Percentiles rank a stretch among this genome's conserved stretches.
Evolutionary conservation across 2,797 vertebrate species (phyloP).

Genomic region (Anabacerthia variegaticeps): DNA sequence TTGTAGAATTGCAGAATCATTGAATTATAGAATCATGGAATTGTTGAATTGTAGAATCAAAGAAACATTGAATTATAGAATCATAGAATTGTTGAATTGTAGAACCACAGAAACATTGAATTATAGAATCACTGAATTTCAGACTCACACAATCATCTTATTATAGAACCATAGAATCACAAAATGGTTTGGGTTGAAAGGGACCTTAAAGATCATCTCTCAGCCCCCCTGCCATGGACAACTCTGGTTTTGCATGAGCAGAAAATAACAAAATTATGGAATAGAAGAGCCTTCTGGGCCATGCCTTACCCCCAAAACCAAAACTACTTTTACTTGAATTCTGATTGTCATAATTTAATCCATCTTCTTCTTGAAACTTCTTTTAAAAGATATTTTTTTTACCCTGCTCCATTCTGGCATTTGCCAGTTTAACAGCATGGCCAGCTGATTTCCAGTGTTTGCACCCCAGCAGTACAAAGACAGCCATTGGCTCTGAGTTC

Average conservation of each 20-base stretch:
- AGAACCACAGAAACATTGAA: fast-evolving
- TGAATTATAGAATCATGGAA: fast-evolving
- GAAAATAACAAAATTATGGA: not conserved
- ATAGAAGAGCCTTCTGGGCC: not conserved
- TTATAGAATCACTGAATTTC: too few species aligned
- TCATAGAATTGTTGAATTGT: fast-evolving
- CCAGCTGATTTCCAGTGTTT: not conserved
- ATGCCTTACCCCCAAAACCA: not conserved
- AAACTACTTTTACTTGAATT: not conserved
- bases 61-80: not conserved
- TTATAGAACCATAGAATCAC: not conserved
- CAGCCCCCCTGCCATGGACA: fast-evolving
- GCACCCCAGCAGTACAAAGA: fast-evolving
- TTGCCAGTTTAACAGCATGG: not conserved
- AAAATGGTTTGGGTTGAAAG: not conserved
- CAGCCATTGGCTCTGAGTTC: not conserved
- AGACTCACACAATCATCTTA: too few species aligned
- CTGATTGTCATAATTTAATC: fast-evolving
- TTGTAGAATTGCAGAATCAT: fast-evolving
- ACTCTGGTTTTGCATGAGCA: not conserved
- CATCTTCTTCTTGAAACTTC: not conserved
- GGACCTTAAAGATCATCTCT: not conserved
- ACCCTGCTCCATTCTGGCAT: not conserved
- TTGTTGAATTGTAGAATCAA: fast-evolving
- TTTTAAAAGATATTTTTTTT: not conserved